Conservation (phyloP, 2,888 invertebrate genomes). For the Operophtera brumata region DNA sequence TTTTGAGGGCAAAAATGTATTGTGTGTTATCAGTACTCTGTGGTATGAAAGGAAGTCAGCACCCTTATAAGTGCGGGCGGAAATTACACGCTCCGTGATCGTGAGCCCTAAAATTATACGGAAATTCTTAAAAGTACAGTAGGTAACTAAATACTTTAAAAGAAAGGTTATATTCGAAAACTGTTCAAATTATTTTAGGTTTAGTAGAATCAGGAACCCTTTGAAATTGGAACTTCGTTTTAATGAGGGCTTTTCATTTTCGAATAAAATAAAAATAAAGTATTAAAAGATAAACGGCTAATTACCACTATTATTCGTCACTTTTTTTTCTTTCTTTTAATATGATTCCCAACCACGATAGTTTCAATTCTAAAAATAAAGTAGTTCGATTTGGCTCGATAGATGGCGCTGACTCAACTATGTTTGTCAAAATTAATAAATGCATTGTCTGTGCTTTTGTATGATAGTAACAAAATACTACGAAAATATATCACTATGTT, state of each 20-base stretch:
- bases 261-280: too few species aligned
- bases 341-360: too few species aligned
- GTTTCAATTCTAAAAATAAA: too few species aligned
- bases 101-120: constrained; percentile 12
- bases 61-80: constrained; percentile 29
- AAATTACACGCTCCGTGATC: constrained; percentile 22
- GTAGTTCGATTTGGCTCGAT: too few species aligned
- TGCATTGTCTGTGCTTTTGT: too few species aligned
- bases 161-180: neutral
- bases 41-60: constrained; percentile 24
- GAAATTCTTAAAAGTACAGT: neutral
- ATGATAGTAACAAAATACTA: too few species aligned
- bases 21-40: constrained; percentile 32
- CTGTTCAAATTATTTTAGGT: neutral
- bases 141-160: neutral
- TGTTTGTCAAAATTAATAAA: too few species aligned
- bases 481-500: too few species aligned
- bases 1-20: constrained; percentile 35
- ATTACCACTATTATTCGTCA: too few species aligned
- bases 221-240: neutral
- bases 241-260: neutral
- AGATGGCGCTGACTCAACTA: too few species aligned
- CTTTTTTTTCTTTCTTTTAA: too few species aligned
- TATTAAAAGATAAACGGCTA: too few species aligned
- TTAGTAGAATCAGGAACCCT: neutral